Conservation (phyloP, 1,140 invertebrate genomes). For the Cheumatopsyche charites region DNA sequence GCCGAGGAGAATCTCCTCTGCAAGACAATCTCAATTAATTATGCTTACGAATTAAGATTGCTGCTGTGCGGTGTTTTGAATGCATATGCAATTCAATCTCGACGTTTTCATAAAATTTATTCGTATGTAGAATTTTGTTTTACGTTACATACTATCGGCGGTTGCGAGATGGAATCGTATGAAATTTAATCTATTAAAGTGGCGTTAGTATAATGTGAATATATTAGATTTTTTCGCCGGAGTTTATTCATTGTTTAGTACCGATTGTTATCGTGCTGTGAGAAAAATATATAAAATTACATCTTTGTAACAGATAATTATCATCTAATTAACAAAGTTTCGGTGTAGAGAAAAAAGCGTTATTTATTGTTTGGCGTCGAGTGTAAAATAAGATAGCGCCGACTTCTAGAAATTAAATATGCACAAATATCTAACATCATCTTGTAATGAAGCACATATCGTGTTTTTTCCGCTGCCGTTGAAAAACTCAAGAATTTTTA, state of each 20-base stretch:
- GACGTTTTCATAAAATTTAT: no score
- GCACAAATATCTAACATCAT: constrained; percentile 12
- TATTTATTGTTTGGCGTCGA: constrained; percentile 9
- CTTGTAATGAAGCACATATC: not conserved
- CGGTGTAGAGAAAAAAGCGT: not conserved
- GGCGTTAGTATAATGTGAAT: not conserved
- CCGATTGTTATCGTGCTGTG: not conserved
- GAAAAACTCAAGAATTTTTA: not conserved
- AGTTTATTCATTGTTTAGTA: constrained; percentile 7
- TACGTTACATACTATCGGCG: no score
- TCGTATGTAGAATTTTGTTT: no score
- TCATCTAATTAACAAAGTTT: constrained; percentile 17
- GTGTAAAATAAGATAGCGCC: constrained; percentile 16
- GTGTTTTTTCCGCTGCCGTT: not conserved
- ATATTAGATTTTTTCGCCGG: not conserved
- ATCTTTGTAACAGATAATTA: constrained; percentile 22
- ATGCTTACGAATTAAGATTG: constrained; percentile 3
- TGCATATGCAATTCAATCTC: no score
- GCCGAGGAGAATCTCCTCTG: not conserved
- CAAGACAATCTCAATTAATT: constrained; percentile 27
- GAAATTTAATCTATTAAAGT: no score
- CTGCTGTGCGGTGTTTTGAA: not conserved
- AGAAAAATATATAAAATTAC: constrained; percentile 8
- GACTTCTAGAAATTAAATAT: not conserved
- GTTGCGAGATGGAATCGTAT: no score